Base-by-base conservation (phyloP, 2,888 invertebrate species). In the Ferdinandea cuprea region DNA sequence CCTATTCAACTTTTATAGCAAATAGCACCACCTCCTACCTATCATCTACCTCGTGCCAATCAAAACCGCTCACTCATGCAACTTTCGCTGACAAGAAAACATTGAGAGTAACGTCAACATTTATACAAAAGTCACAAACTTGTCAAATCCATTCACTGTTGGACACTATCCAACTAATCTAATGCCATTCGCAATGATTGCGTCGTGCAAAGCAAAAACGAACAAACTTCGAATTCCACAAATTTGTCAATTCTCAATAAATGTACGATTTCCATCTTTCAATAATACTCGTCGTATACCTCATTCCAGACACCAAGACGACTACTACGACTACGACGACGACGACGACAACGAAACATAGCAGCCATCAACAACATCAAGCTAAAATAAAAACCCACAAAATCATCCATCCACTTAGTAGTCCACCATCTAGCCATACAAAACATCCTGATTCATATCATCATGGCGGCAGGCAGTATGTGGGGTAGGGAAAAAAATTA, bases 371-470 rank as follows among this genome's bases (percentile, higher is more conserved):
- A 50, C 19, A 68, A 9, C 42, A 37, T n/a, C n/a, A n/a, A n/a
- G n/a, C n/a, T n/a, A n/a, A n/a, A n/a, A n/a, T 11, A 42, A 68
- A 48, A 63, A 30, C 21, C 56, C 48, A 59, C 48, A 69, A 65
- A 72, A 50, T 58, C 50, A 9, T 52, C 72, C 50, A 9, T 52
- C 72, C 65, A 76, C 76, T 80, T 76, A 76, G 42, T 46, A 74
- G 74, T 63, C 74, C 37, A 59, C 17, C 48, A 40, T 44, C 25
- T 17, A 52, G 21, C 28, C 46, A 78, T 9, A 40, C 40, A 59
- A 42, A 66, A 72, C 72, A 83, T 83, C 72, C 72, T 78, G 83
- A 83, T 83, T 72, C 83, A 68, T 83, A 83, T 83, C 78, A 61
- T 37, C 59, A 25, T 9, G 44, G 50, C 63, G 35, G 48, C 13